These are phyloP conservation scores for Bubo bubo DNA, from an alignment of 2,113 vertebrate species.

Conservation along the genomic window DNA sequence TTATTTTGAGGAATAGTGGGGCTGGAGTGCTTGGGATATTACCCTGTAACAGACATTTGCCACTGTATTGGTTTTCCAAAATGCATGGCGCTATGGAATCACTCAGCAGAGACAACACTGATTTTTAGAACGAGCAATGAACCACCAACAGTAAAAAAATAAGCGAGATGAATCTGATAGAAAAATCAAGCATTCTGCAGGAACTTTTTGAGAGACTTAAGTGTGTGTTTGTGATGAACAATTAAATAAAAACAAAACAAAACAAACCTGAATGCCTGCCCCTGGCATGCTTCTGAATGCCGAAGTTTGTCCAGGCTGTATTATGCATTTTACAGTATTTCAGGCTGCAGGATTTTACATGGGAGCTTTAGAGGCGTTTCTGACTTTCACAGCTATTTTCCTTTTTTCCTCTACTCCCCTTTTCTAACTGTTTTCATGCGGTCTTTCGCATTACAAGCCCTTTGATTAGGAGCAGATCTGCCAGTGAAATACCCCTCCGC, in stretches of 20 bases:
- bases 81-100: neutral
- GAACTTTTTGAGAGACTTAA: neutral
- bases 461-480: accelerated
- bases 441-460: accelerated
- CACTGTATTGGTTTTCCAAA: neutral
- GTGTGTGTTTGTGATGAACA: accelerated
- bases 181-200: neutral
- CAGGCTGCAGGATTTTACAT: neutral
- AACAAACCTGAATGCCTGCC: too few species aligned
- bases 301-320: accelerated
- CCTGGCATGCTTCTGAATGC: accelerated
- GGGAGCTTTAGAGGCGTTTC: accelerated
- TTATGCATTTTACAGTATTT: accelerated
- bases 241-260: neutral
- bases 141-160: neutral
- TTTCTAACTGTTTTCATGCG: accelerated
- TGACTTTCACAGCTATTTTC: accelerated
- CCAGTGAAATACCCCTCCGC: neutral
- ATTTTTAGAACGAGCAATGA: too few species aligned
- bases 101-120: neutral
- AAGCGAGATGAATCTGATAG: neutral
- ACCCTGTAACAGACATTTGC: neutral
- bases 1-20: neutral
- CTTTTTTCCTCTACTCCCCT: too few species aligned
- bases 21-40: too few species aligned